Evolutionary conservation across 2,113 vertebrate species (phyloP).

Genomic region (Gyps fulvus): DNA sequence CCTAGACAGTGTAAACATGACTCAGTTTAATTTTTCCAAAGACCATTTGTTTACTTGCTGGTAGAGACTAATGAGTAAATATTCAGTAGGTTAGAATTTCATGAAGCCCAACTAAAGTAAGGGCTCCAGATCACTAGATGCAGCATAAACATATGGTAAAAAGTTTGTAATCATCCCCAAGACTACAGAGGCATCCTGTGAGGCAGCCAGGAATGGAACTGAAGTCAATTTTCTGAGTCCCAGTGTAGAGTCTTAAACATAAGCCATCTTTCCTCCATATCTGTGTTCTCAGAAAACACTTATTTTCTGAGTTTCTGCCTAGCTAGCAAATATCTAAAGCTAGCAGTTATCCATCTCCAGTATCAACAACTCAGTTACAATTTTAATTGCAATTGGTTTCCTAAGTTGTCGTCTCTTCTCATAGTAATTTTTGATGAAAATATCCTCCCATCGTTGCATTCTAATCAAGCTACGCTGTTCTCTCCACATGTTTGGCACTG

Average conservation of each 20-base stretch:
- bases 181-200: slow-evolving; percentile 2
- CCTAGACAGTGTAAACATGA: not conserved
- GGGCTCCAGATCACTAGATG: not conserved
- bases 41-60: slow-evolving; percentile 3
- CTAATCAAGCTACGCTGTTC: not conserved
- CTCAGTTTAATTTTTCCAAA: not conserved
- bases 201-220: slow-evolving; percentile 21
- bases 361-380: not conserved
- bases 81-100: not conserved
- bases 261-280: not conserved
- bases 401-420: not conserved
- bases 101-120: not conserved
- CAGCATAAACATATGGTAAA: slow-evolving; percentile 37
- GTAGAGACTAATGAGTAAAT: slow-evolving; percentile 19
- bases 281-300: not conserved
- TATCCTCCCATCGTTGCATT: not conserved
- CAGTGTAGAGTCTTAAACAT: not conserved
- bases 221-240: not conserved
- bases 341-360: not conserved
- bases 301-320: not conserved
- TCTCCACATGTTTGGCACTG: not conserved
- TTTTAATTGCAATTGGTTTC: slow-evolving; percentile 20
- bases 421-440: not conserved
- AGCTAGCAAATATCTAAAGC: slow-evolving; percentile 1
- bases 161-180: not conserved